Base-by-base conservation (phyloP, 2,888 invertebrate genomes). In the Platyscelio sp. region DNA sequence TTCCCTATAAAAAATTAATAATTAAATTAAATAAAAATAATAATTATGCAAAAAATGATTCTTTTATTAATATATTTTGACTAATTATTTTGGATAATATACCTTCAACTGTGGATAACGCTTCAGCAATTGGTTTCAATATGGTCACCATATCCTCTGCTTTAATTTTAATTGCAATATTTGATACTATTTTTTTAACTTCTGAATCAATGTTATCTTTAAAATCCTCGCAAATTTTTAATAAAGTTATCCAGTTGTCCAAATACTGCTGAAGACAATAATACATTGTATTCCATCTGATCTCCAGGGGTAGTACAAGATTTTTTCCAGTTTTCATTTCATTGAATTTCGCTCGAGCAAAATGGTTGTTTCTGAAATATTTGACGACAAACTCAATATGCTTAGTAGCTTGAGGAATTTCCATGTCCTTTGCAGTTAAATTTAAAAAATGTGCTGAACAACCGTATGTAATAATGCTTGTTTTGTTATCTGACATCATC, bases 351-450 rank as follows among this genome's bases (percentile, higher is more conserved):
- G 70, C 77, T 29, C 27, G 38, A 11, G 70, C 70, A 18, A 70
- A 78, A 61, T 78, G 78, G 29, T 78, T 71, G 18, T 71, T 71
- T 13, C 71, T n/a, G 26, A 77, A 77, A 46, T 77, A 77, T 61
- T 68, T 77, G 6, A 70, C 20, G 0, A 29, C 43, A 20, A 11
- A 20, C n/a, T 58, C 46, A 9, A 77, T 22, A 40, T 77, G 77
- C 29, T 68, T 68, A 7, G 68, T 68, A n/a, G 40, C 77, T 3
- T 29, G 13, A 13, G 78, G 63, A 15, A 63, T 63, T 20, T 71
- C 63, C 0, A 78, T 33, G 40, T 78, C 78, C 5, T 71, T 33
- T 29, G 63, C 78, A 2, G 60, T 3, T 29, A 78, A 46, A 54
- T 78, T 78, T 46, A 78, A 24, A 49, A 63, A 54, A 43, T 78